A percentile compares a stretch with the other conserved stretches of the same genome.
Conservation (phyloP, 53 echinoderm and acorn worm species). For the Apostichopus leukothele region DNA sequence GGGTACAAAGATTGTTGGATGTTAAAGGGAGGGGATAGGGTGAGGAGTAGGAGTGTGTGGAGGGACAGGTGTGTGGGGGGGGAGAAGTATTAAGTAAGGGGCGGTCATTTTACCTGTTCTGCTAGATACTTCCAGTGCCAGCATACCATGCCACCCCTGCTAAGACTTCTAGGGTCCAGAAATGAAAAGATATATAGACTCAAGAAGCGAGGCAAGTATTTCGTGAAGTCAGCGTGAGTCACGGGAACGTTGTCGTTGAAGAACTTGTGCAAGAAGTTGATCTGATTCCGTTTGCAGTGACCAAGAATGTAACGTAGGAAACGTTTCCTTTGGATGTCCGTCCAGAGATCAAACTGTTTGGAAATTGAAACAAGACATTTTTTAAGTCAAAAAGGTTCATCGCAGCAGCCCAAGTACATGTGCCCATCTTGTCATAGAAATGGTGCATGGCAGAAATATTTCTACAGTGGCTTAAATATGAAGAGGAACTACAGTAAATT, state of each 20-base stretch:
- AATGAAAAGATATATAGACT: conserved; percentile 89
- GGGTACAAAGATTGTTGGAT: too few relatives aligned
- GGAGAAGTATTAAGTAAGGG: too few relatives aligned
- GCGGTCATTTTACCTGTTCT: conserved; percentile 66
- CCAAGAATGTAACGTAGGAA: conserved; percentile 83
- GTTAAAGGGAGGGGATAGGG: too few relatives aligned
- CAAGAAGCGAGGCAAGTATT: conserved; percentile 79
- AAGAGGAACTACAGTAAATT: too few relatives aligned
- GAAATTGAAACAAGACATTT: neutral
- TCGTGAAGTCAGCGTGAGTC: conserved; percentile 80
- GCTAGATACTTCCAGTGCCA: conserved; percentile 98
- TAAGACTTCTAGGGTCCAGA: conserved; percentile 92
- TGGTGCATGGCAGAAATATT: too few relatives aligned
- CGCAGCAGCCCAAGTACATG: neutral
- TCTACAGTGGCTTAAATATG: too few relatives aligned
- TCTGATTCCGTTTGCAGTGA: conserved; percentile 73
- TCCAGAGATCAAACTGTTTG: conserved; percentile 95
- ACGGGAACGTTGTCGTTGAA: conserved; percentile 76
- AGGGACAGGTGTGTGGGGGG: too few relatives aligned
- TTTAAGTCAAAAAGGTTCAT: neutral
- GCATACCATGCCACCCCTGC: conserved; percentile 83
- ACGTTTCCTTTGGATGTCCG: conserved; percentile 86
- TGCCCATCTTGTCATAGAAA: too few relatives aligned
- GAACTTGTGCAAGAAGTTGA: conserved; percentile 79
- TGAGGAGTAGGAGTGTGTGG: too few relatives aligned